Conservation (phyloP, 2,113 vertebrate species). For the Pterocles gutturalis region DNA sequence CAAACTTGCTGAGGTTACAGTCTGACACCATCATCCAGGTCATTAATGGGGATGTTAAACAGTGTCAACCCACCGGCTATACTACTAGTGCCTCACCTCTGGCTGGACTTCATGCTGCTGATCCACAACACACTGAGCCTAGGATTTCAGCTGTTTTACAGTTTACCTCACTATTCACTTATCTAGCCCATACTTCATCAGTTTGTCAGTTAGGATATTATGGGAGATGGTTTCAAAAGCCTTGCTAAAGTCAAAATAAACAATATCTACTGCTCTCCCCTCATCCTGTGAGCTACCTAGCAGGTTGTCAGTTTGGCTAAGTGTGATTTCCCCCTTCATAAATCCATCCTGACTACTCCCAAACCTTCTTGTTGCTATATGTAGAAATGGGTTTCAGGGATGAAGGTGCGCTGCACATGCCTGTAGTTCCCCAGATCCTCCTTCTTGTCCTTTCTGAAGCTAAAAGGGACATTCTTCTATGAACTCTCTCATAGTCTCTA, state of each 20-base stretch:
- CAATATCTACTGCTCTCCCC: background rate
- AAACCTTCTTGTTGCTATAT: background rate
- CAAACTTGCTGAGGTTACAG: background rate
- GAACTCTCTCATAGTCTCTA: background rate
- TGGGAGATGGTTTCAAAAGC: background rate
- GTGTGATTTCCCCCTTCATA: background rate
- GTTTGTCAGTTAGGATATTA: background rate
- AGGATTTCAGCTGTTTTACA: background rate
- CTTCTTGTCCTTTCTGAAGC: background rate
- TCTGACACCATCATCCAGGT: background rate
- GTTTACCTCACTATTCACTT: background rate
- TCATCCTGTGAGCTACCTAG: background rate
- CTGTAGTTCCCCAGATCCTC: background rate
- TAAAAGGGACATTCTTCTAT: background rate
- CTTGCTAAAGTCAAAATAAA: background rate
- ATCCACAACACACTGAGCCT: background rate
- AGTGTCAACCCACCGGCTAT: background rate
- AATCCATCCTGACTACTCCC: background rate
- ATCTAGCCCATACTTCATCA: background rate
- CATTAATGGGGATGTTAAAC: background rate
- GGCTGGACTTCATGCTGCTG: background rate
- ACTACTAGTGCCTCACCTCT: background rate
- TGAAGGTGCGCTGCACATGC: background rate
- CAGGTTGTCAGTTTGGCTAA: background rate
- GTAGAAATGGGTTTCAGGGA: background rate